Evolutionary conservation across 2,888 invertebrate species (phyloP).

Genomic region (Thera obeliscata): DNA sequence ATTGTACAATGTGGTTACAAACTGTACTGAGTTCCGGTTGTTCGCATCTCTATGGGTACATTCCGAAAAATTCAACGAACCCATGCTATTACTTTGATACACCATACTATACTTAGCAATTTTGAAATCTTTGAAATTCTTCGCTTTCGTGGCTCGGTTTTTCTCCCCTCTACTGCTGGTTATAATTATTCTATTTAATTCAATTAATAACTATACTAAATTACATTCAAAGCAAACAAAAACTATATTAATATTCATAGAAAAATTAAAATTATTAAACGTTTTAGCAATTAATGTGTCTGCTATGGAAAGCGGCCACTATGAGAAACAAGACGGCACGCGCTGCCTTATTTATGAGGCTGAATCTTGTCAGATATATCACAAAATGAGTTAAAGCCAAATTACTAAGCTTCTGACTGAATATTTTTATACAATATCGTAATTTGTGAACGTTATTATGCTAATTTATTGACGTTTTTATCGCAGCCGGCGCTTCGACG

Average conservation of each 20-base stretch:
- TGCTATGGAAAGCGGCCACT: constrained; percentile 33
- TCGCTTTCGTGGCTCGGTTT: too few relatives aligned
- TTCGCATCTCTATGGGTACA: too few relatives aligned
- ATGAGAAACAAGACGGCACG: constrained; percentile 28
- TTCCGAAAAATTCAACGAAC: too few relatives aligned
- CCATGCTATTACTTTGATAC: too few relatives aligned
- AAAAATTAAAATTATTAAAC: constrained; percentile 35
- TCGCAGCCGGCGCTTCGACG: constrained; percentile 45
- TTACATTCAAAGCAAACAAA: constrained; percentile 33
- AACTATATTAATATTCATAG: constrained; percentile 40
- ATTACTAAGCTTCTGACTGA: constrained; percentile 51
- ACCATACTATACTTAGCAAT: too few relatives aligned
- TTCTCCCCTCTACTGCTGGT: background rate
- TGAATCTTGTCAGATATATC: constrained; percentile 37
- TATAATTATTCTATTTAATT: constrained; percentile 6
- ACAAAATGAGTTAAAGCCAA: constrained; percentile 45
- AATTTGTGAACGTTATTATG: constrained; percentile 65
- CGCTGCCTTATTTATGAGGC: constrained; percentile 41
- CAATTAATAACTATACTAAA: constrained; percentile 34
- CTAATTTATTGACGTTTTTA: constrained; percentile 66
- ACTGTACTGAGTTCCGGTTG: too few relatives aligned
- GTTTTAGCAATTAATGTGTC: constrained; percentile 39
- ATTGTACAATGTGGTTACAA: too few relatives aligned
- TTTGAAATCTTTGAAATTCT: too few relatives aligned
- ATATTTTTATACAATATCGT: constrained; percentile 56